Conservation (phyloP, 2,113 vertebrate genomes). For the Ciconia boyciana region DNA sequence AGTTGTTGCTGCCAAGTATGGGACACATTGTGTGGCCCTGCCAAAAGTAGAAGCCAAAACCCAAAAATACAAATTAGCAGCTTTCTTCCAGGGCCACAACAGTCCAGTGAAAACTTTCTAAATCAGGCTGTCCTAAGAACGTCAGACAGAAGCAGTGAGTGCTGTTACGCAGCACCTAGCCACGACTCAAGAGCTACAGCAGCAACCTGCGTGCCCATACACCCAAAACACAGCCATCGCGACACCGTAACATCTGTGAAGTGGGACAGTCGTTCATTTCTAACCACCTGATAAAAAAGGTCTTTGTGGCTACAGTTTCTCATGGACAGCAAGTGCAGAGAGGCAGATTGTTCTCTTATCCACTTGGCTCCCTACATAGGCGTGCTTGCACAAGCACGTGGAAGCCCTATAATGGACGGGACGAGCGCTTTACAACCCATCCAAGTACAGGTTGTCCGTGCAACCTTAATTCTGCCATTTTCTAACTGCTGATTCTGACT, state of each 20-base stretch:
- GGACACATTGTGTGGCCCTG: background rate
- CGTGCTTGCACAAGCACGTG: fast-evolving
- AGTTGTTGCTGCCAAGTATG: background rate
- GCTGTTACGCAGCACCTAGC: background rate
- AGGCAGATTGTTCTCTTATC: background rate
- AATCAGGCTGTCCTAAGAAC: background rate
- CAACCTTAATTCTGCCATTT: background rate
- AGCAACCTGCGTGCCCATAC: fast-evolving
- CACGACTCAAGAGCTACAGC: fast-evolving
- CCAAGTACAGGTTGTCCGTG: fast-evolving
- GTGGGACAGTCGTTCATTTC: background rate
- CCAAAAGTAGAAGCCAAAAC: constrained; percentile 50
- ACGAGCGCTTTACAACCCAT: background rate
- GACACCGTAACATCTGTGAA: background rate
- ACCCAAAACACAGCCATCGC: fast-evolving
- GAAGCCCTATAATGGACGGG: fast-evolving
- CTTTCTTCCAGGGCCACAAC: constrained; percentile 23
- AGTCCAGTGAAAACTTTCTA: background rate
- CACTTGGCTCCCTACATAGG: background rate
- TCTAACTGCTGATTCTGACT: background rate
- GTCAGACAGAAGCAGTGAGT: background rate
- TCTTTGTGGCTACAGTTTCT: background rate
- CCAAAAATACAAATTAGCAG: constrained; percentile 41
- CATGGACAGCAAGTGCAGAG: fast-evolving
- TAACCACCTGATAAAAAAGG: background rate